Evolutionary conservation across 2,797 vertebrate genomes (phyloP).

Genomic region (Petrocephalus sullivani): DNA sequence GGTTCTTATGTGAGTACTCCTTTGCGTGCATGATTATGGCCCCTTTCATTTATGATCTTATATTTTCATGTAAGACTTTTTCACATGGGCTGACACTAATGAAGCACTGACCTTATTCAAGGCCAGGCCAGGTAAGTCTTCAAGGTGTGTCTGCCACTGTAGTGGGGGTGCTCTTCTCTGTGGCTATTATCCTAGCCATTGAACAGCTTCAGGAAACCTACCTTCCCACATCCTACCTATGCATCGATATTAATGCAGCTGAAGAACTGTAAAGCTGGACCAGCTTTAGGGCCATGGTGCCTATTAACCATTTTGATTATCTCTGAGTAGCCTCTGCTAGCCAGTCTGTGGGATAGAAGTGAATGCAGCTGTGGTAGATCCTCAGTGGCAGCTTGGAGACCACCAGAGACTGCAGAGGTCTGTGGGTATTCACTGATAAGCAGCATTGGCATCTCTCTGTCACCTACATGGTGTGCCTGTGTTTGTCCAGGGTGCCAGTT

Average conservation of each 20-base stretch:
- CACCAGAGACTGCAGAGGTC: background rate
- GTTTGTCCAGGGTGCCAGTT: background rate
- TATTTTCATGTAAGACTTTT: too few species aligned
- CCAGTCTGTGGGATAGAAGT: background rate
- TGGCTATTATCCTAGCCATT: background rate
- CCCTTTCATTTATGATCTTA: too few species aligned
- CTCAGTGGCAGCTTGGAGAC: background rate
- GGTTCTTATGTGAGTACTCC: too few species aligned
- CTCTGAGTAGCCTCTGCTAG: background rate
- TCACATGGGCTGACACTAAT: background rate
- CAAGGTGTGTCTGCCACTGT: background rate
- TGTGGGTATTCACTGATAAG: background rate
- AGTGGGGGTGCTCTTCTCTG: background rate
- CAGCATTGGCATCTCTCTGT: background rate
- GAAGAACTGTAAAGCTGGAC: background rate
- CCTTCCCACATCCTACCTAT: too few species aligned
- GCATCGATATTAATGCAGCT: background rate
- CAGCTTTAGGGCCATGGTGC: background rate
- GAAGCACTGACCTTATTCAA: background rate
- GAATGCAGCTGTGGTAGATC: background rate
- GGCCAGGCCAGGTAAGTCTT: background rate
- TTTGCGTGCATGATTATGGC: too few species aligned
- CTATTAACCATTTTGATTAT: background rate
- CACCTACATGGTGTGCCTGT: background rate
- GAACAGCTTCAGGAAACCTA: background rate